Conservation (phyloP, 2,113 vertebrate genomes). For the Nycticryphes semicollaris region DNA sequence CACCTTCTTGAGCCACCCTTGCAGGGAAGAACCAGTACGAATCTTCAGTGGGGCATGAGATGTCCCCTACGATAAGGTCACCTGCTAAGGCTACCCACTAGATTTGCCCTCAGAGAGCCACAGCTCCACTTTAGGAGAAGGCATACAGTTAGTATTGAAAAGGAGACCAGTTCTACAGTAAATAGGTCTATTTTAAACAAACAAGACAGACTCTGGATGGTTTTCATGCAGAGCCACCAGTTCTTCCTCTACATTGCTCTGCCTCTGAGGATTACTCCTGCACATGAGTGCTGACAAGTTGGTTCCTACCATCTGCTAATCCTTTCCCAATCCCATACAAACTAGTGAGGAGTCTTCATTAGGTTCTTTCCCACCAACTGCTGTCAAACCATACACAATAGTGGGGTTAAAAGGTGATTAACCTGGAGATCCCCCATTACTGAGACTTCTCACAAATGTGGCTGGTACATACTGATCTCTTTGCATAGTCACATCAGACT, state of each 20-base stretch:
- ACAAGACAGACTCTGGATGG: neutral
- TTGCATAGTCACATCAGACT: neutral
- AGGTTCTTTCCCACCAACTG: neutral
- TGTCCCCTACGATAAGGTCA: neutral
- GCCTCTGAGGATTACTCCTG: slow-evolving; percentile 19
- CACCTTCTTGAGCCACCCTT: neutral
- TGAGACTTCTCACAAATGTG: neutral
- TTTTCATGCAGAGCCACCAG: neutral
- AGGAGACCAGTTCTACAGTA: neutral
- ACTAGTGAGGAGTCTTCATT: neutral
- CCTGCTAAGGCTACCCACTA: neutral
- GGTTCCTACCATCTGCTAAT: neutral
- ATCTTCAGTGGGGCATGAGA: neutral
- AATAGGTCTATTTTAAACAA: neutral
- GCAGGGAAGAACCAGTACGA: neutral
- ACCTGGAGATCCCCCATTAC: neutral
- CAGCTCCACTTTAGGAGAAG: neutral
- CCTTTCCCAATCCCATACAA: neutral
- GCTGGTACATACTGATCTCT: neutral
- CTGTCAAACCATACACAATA: neutral
- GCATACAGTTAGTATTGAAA: neutral
- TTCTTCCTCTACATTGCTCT: neutral
- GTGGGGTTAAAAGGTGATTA: neutral
- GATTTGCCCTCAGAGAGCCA: neutral
- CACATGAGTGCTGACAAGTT: neutral